Conservation (phyloP, 2,113 vertebrate genomes). For the Corapipo altera region DNA sequence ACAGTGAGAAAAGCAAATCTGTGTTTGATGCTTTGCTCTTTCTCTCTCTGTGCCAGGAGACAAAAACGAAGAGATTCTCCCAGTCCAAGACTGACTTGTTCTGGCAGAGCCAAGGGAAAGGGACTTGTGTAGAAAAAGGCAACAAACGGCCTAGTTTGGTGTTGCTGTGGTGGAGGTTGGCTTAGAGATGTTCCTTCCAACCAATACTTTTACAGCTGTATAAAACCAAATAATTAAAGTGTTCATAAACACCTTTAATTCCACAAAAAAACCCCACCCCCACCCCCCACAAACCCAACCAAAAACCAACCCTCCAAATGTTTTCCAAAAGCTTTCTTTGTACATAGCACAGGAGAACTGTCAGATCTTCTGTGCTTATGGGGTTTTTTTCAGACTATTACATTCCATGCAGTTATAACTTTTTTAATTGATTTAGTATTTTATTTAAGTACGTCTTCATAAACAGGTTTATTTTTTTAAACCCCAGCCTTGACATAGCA, state of each 20-base stretch:
- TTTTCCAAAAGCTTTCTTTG: background rate
- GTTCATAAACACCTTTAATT: background rate
- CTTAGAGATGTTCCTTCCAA: background rate
- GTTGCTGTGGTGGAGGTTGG: background rate
- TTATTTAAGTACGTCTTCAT: background rate
- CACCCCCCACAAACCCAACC: no score
- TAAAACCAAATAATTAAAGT: background rate
- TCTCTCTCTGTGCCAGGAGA: background rate
- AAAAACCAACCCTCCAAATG: background rate
- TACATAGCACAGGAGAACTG: rapidly evolving
- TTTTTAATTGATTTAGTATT: background rate
- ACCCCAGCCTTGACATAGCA: background rate
- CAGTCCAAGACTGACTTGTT: background rate
- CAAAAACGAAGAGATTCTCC: background rate
- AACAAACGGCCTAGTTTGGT: background rate
- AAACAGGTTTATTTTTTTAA: background rate
- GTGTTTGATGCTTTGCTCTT: background rate
- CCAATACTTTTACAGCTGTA: background rate
- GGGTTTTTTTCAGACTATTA: background rate
- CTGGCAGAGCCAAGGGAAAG: background rate
- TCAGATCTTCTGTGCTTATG: background rate
- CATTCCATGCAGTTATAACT: background rate
- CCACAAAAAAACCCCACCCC: background rate
- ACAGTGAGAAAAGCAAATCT: background rate
- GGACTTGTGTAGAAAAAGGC: background rate